A percentile compares a stretch with the other conserved stretches of the same genome.
Conservation (phyloP, 2,797 vertebrate species). For the Linurgus olivaceus region DNA sequence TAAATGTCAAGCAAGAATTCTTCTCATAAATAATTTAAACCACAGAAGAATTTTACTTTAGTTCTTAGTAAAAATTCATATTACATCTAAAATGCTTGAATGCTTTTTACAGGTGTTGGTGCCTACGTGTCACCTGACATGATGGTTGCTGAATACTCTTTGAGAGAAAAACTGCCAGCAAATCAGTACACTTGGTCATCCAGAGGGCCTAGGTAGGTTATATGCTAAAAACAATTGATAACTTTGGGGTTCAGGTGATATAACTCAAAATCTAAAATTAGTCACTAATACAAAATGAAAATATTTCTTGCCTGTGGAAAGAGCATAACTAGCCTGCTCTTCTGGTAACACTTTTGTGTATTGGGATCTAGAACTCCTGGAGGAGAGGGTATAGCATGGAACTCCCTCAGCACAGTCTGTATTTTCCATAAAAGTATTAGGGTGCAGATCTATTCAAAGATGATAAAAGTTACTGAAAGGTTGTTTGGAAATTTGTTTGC, state of each 20-base stretch:
- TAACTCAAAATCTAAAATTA: neutral
- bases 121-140: slow-evolving; percentile 98
- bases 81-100: neutral
- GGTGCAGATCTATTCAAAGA: neutral
- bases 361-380: neutral
- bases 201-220: slow-evolving; percentile 85
- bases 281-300: neutral
- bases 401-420: neutral
- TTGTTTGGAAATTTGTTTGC: neutral
- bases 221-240: neutral
- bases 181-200: slow-evolving; percentile 99
- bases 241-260: neutral
- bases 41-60: neutral
- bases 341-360: neutral
- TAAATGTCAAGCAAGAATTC: neutral
- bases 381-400: neutral
- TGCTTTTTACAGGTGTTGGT: slow-evolving; percentile 84
- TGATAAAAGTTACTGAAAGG: neutral
- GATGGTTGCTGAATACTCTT: slow-evolving; percentile 98
- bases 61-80: neutral
- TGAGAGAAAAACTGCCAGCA: slow-evolving; percentile 95
- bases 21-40: neutral
- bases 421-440: neutral
- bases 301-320: neutral
- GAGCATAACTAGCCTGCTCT: neutral